A percentile compares a stretch with the other conserved stretches of the same genome.
Conservation (phyloP, 2,888 invertebrate genomes). For the Zaprionus lineosus region DNA sequence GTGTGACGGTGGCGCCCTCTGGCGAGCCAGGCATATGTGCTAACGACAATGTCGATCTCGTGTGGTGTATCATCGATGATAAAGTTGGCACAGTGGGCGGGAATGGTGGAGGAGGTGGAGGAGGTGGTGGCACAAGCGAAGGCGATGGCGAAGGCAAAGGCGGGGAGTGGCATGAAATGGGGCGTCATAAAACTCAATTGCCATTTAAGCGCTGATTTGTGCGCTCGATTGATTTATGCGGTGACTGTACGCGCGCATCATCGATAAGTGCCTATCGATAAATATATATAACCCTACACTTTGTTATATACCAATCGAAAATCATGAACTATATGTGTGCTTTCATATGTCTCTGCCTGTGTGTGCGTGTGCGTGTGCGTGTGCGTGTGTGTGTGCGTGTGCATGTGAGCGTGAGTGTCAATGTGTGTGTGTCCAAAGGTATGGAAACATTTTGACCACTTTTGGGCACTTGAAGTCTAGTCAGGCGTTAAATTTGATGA, state of each 20-base stretch:
- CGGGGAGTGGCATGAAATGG: background rate
- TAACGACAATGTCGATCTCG: background rate
- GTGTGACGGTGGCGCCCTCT: conserved; percentile 36
- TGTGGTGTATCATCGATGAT: no score
- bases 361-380: no score
- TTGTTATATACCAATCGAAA: no score
- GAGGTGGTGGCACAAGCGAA: background rate
- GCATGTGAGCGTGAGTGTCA: no score
- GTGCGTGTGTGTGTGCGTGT: background rate
- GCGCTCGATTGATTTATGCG: conserved; percentile 59
- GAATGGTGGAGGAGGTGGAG: background rate
- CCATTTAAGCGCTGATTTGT: conserved; percentile 66
- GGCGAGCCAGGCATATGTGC: conserved; percentile 10
- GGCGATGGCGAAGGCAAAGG: background rate
- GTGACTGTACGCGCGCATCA: conserved; percentile 11
- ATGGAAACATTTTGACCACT: conserved; percentile 23
- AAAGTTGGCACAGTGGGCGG: no score
- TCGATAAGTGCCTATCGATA: conserved; percentile 58
- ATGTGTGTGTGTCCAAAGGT: conserved; percentile 5
- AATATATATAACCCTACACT: background rate
- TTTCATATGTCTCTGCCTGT: no score
- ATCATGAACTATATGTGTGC: no score
- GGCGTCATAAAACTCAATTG: conserved; percentile 61
- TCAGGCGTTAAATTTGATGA: conserved; percentile 70
- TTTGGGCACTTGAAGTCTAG: conserved; percentile 53